Conservation (phyloP, 1,140 invertebrate genomes). For the Andricus grossulariae region DNA sequence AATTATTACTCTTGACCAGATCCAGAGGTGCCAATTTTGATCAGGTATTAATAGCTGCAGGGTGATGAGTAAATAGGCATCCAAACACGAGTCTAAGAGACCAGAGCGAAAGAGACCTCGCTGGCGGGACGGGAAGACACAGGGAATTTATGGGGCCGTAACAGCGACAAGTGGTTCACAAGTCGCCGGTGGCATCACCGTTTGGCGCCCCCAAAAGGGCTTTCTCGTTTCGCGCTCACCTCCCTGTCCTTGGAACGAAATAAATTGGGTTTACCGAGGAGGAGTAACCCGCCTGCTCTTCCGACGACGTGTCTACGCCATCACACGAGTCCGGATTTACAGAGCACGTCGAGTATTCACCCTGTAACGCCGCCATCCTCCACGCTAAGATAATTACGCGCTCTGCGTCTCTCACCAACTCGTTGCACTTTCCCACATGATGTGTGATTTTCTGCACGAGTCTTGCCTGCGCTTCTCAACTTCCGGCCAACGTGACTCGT, state of each 20-base stretch:
- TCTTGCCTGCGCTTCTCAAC: constrained; percentile 20
- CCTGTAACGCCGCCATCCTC: constrained; percentile 2
- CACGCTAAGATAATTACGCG: constrained; percentile 49
- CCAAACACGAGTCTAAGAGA: constrained; percentile 54
- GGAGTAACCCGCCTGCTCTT: constrained; percentile 51
- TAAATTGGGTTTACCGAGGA: constrained; percentile 71
- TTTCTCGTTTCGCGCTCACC: constrained; percentile 67
- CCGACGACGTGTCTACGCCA: constrained; percentile 49
- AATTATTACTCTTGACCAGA: too few relatives aligned
- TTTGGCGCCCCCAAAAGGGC: constrained; percentile 68
- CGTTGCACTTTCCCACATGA: constrained; percentile 32
- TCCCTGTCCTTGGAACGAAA: constrained; percentile 68
- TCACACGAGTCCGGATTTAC: constrained; percentile 21
- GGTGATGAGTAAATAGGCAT: constrained; percentile 55
- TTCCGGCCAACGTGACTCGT: constrained; percentile 38
- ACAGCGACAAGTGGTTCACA: constrained; percentile 77
- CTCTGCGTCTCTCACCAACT: constrained; percentile 31
- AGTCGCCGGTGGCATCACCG: constrained; percentile 74
- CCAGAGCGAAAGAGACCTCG: constrained; percentile 47
- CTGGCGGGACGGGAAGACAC: constrained; percentile 47
- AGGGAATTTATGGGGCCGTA: constrained; percentile 75
- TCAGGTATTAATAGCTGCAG: constrained; percentile 42
- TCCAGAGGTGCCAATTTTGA: constrained; percentile 49
- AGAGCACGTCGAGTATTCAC: constrained; percentile 22
- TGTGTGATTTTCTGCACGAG: constrained; percentile 34